Conservation (phyloP, 2,888 invertebrate species). For the Nomada lathburiana region DNA sequence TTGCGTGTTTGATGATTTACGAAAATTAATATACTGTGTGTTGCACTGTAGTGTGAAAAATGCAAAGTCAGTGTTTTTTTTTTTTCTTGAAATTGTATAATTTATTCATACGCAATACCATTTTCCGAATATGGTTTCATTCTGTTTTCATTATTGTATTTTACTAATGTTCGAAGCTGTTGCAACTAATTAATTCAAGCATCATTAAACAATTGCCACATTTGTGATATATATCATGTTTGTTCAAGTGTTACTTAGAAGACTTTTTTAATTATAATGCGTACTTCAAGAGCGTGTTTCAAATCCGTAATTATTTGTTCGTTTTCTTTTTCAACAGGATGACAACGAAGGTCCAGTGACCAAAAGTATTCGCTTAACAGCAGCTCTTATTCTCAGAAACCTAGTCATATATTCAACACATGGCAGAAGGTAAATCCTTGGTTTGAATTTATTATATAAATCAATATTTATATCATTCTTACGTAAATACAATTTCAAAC, state of each 20-base stretch:
- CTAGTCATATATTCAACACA: slow-evolving; percentile 97
- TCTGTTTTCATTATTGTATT: slow-evolving; percentile 38
- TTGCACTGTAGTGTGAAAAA: slow-evolving; percentile 6
- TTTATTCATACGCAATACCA: slow-evolving; percentile 1
- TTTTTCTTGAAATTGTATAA: slow-evolving; percentile 1
- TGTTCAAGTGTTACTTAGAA: slow-evolving; percentile 60
- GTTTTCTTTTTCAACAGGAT: slow-evolving; percentile 89
- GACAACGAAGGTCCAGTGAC: slow-evolving; percentile 99
- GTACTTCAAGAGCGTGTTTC: background rate
- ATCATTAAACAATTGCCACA: slow-evolving; percentile 33
- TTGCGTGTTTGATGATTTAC: background rate
- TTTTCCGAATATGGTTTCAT: slow-evolving; percentile 21
- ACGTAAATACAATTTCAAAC: background rate
- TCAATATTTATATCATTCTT: background rate
- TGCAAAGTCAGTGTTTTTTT: slow-evolving; percentile 3
- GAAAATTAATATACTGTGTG: slow-evolving; percentile 10
- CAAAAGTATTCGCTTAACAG: slow-evolving; percentile 98
- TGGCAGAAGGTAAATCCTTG: slow-evolving; percentile 91
- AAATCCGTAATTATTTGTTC: slow-evolving; percentile 26
- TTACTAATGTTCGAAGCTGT: slow-evolving; percentile 49
- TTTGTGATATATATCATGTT: slow-evolving; percentile 54
- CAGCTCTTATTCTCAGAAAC: slow-evolving; percentile 98
- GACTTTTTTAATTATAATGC: slow-evolving; percentile 23
- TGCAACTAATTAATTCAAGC: slow-evolving; percentile 49
- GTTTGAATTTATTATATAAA: background rate